Base-by-base conservation (phyloP, 2,797 vertebrate genomes). In the Paguma larvata region DNA sequence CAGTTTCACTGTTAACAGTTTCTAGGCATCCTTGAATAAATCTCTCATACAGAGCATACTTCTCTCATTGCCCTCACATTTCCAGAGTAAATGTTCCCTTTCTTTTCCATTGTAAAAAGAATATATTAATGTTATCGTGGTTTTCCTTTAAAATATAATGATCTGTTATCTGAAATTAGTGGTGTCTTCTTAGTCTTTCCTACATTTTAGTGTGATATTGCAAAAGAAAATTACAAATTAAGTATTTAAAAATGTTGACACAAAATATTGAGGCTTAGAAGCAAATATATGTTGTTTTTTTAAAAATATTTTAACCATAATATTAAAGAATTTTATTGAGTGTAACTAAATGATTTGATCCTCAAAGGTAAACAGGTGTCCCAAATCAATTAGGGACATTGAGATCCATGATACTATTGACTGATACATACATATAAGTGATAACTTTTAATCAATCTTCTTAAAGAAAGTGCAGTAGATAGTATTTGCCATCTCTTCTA, bases 191-290 rank as follows among this genome's bases (percentile, higher is more conserved):
- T 82, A 82, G 30, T 82, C 4, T 19, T 89, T 84, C 6, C 11
- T 78, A 72, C 1, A 27, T 32, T 65, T 59, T 12, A 88, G 3
- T n/a, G 6, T 30, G 30, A 78, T 56, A 53, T 56, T 85, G 3
- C 4, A 68, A 80, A 95, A 53, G 18, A 46, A 87, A 95, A 73
- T 3, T 46, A 8, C 19, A 7, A 6, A 63, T 30, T 68, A 34
- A 27, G 11, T 77, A 38, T 23, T 68, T 85, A 41, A 84, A 97
- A 96, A 79, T 77, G 5, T 56, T 83, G 32, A 67, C n/a, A 89
- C 6, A 85, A 82, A 62, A 85, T 75, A 34, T 3, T 38, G 25
- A 96, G 11, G 4, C 25, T 30, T 79, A 73, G 3, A 78, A 44
- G 25, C 4, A 93, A 83, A 83, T 41, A 63, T 21, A 16, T 27